Conservation (phyloP, 2,888 invertebrate species). For the Microdon myrmicae region DNA sequence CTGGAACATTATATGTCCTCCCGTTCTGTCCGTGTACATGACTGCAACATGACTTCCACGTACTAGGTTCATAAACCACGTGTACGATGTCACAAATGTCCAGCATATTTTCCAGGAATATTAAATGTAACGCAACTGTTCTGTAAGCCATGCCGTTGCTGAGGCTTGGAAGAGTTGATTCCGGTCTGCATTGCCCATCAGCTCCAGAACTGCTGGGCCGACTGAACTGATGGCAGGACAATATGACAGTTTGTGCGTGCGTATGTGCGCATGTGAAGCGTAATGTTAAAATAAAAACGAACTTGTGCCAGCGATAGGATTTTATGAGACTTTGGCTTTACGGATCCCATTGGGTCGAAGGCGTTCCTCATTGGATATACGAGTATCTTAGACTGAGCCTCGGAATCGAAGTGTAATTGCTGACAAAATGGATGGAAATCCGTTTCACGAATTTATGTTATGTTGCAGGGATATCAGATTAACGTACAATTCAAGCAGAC, state of each 20-base stretch:
- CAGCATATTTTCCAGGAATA: slow-evolving; percentile 38
- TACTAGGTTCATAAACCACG: slow-evolving; percentile 50
- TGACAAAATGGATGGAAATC: slow-evolving; percentile 50
- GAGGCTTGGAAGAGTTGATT: neutral
- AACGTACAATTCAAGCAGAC: slow-evolving; percentile 17
- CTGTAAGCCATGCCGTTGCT: slow-evolving; percentile 16
- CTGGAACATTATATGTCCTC: slow-evolving; percentile 46
- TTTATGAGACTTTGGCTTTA: slow-evolving; percentile 44
- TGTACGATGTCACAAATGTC: slow-evolving; percentile 49
- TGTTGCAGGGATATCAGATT: slow-evolving; percentile 47
- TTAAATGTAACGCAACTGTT: slow-evolving; percentile 40
- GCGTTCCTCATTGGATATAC: neutral
- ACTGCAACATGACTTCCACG: slow-evolving; percentile 49
- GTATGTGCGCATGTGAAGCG: neutral
- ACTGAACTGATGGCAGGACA: slow-evolving; percentile 1
- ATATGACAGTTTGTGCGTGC: slow-evolving; percentile 13
- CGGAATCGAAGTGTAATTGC: slow-evolving; percentile 33
- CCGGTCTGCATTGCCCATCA: slow-evolving; percentile 1
- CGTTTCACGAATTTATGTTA: slow-evolving; percentile 49
- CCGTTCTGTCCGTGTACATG: slow-evolving; percentile 21
- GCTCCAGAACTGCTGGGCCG: slow-evolving; percentile 20
- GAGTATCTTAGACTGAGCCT: neutral
- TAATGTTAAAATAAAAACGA: slow-evolving; percentile 25
- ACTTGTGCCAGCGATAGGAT: slow-evolving; percentile 40
- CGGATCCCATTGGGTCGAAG: neutral